phyloP scores from a whole-genome alignment of 2,888 invertebrate species.

The Bhutanitis thaidina region DNA sequence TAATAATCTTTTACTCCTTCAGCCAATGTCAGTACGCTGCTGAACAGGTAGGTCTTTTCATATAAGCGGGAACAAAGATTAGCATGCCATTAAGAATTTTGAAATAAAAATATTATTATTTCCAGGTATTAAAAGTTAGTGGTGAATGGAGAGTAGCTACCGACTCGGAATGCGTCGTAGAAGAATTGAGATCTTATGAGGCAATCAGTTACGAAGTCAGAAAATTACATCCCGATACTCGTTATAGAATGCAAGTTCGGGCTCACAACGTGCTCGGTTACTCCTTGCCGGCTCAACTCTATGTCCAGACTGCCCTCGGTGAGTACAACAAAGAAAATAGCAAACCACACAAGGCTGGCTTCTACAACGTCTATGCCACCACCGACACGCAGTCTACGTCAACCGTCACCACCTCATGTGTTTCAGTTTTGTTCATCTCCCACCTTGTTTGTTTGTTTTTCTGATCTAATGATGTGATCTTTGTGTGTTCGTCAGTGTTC shows the following conservation, averaged over 20 bases:
- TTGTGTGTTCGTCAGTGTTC: constrained; percentile 33
- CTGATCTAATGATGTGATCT: constrained; percentile 43
- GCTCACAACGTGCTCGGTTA: constrained; percentile 93
- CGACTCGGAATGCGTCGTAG: constrained; percentile 78
- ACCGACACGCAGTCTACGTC: constrained; percentile 55
- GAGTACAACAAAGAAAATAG: constrained; percentile 81
- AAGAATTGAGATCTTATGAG: constrained; percentile 81
- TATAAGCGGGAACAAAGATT: no score
- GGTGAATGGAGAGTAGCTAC: constrained; percentile 82
- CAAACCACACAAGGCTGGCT: constrained; percentile 67
- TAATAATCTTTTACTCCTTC: no score
- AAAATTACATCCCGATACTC: constrained; percentile 86
- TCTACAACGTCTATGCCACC: constrained; percentile 73
- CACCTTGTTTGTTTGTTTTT: constrained; percentile 57
- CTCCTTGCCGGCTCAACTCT: constrained; percentile 87
- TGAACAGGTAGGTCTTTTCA: no score
- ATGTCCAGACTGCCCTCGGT: constrained; percentile 93
- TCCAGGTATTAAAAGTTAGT: constrained; percentile 83
- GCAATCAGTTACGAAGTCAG: constrained; percentile 84
- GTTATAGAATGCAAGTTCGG: constrained; percentile 90
- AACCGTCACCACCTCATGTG: constrained; percentile 44
- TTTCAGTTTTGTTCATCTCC: constrained; percentile 49
- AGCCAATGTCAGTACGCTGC: no score
- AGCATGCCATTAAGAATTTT: no score
- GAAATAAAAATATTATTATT: no score